Conservation (phyloP, 2,113 vertebrate species). For the Patagioenas fasciata region DNA sequence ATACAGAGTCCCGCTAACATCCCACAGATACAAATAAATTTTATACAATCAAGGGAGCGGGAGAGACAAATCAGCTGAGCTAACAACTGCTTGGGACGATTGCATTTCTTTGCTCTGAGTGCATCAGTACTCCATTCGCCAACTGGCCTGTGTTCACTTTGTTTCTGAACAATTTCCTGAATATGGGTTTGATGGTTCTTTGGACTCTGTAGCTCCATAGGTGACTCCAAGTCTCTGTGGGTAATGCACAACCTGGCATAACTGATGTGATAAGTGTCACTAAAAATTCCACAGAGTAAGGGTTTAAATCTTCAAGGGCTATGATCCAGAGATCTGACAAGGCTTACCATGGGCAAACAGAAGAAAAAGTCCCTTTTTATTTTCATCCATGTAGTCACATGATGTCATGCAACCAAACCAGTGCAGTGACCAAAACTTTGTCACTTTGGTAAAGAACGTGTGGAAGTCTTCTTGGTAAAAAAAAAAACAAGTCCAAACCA, state of each 20-base stretch:
- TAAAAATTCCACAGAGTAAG: rapidly evolving
- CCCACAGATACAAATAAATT: neutral
- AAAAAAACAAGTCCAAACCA: neutral
- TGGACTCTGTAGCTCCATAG: neutral
- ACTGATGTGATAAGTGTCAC: neutral
- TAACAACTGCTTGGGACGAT: neutral
- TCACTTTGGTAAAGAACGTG: neutral
- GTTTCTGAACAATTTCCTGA: neutral
- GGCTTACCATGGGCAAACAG: no score
- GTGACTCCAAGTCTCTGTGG: neutral
- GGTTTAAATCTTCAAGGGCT: neutral
- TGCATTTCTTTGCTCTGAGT: neutral
- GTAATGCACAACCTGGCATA: neutral
- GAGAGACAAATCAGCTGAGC: neutral
- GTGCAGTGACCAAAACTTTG: neutral
- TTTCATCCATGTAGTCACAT: neutral
- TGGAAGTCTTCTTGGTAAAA: neutral
- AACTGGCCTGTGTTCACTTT: neutral
- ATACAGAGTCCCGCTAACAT: neutral
- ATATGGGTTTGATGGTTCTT: rapidly evolving
- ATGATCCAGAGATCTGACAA: neutral
- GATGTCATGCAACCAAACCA: neutral
- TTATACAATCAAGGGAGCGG: neutral
- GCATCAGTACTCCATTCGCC: neutral
- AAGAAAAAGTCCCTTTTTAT: neutral